Base-by-base conservation (phyloP, 2,888 invertebrate genomes). In the Zygogramma bicolorata region DNA sequence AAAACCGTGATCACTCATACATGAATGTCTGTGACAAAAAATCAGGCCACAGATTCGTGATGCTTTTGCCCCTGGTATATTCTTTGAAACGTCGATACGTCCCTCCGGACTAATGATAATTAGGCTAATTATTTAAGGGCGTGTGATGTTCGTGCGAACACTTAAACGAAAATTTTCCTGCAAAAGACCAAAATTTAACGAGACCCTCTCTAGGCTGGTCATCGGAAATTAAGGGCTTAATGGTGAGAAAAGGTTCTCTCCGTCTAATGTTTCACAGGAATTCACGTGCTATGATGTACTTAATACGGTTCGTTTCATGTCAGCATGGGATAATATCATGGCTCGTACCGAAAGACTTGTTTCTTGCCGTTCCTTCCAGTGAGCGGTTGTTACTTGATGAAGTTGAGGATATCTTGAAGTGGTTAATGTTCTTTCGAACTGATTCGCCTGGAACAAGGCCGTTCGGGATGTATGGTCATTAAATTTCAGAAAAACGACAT, bases 141-240 rank as follows among this genome's bases (percentile, higher is more conserved):
- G n/a, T 53, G 25, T 53, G 27, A 53, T 53, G 7, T 53, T 53
- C 25, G 7, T 20, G 60, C 13, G 15, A 18, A 49, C 42, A 70
- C 38, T 66, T 31, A 53, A 71, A 66, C 61, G 66, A 66, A 34
- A 70, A 70, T 70, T 66, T 58, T 60, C 40, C 49, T 8, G 38
- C 65, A 70, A 62, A 66, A 71, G 46, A 57, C 70, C 66, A 46
- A 72, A 65, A 62, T 68, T 73, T 73, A 75, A 73, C 68, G 65
- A 67, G 65, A 65, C 67, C 66, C 53, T 27, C 5, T 53, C 53
- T 5, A 25, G 27, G n/a, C 53, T 53, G 27, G 53, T 53, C 53
- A 25, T 53, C 25, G 25, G 25, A 25, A 53, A 53, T 53, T 53
- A 15, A 25, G 53, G 53, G 53, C 15, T 15, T 53, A 53, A 53